These are phyloP conservation scores for Norana najaformis DNA, from an alignment of 2,888 invertebrate genomes.

Conservation along the genomic window DNA sequence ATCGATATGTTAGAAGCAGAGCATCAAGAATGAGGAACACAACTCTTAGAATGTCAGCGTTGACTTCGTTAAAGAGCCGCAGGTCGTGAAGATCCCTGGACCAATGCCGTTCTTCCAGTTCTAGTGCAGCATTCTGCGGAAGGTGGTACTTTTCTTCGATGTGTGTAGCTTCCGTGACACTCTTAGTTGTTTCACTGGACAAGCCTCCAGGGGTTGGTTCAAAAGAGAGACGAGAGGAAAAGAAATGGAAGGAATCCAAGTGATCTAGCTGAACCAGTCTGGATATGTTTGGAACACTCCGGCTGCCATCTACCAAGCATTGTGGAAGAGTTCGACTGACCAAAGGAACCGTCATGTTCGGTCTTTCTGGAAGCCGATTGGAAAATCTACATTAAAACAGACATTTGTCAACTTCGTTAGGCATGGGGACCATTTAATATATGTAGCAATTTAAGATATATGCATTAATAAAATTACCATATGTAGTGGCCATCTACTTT, in stretches of 20 bases:
- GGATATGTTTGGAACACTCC: slow-evolving; percentile 30
- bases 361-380: slow-evolving; percentile 27
- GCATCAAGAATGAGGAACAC: slow-evolving; percentile 43
- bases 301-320: slow-evolving; percentile 22
- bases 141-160: not conserved
- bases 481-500: no score
- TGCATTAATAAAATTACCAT: no score
- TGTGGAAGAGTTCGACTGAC: not conserved
- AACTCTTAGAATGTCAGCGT: slow-evolving; percentile 40
- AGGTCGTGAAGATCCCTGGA: not conserved
- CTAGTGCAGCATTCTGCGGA: not conserved
- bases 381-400: slow-evolving; percentile 24
- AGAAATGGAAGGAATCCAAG: slow-evolving; percentile 34
- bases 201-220: not conserved
- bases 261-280: slow-evolving; percentile 29
- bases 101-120: not conserved
- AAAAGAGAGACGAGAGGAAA: slow-evolving; percentile 3
- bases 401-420: not conserved
- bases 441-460: no score
- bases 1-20: slow-evolving; percentile 42
- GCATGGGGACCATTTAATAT: not conserved
- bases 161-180: not conserved
- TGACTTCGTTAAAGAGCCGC: slow-evolving; percentile 34
- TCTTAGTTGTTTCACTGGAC: not conserved
- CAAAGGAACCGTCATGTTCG: slow-evolving; percentile 26